phyloP scores from a whole-genome alignment of 2,888 invertebrate genomes.

The Panzeria rudis region DNA sequence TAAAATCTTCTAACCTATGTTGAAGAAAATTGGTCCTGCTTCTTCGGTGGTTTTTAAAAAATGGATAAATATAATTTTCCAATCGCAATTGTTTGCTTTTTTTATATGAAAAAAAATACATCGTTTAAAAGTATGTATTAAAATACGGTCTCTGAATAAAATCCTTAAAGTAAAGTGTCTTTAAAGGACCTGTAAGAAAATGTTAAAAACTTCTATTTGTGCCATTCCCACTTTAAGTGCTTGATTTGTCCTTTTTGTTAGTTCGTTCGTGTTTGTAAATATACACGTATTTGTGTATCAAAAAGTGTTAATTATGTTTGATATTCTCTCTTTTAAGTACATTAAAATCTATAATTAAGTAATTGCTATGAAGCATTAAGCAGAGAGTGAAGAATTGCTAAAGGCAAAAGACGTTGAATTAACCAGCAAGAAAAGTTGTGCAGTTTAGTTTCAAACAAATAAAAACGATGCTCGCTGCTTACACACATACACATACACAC shows the following conservation, averaged over 20 bases:
- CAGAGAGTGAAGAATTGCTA: slow-evolving; percentile 56
- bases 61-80: too few relatives aligned
- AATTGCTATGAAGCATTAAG: slow-evolving; percentile 62
- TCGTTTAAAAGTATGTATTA: too few relatives aligned
- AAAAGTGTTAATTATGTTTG: slow-evolving; percentile 72
- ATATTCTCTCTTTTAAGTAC: slow-evolving; percentile 67
- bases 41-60: too few relatives aligned
- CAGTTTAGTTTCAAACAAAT: slow-evolving; percentile 47
- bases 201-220: neutral
- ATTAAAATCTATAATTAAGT: slow-evolving; percentile 74
- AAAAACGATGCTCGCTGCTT: slow-evolving; percentile 7
- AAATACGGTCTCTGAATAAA: too few relatives aligned
- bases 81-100: too few relatives aligned
- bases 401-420: slow-evolving; percentile 56
- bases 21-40: too few relatives aligned
- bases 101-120: too few relatives aligned
- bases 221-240: neutral
- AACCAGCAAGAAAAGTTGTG: slow-evolving; percentile 25
- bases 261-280: neutral
- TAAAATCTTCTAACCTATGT: too few relatives aligned
- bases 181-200: neutral
- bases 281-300: slow-evolving; percentile 13
- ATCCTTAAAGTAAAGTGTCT: too few relatives aligned
- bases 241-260: neutral
- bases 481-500: neutral